These are phyloP conservation scores for Baryphthengus martii DNA, from an alignment of 2,113 vertebrate species.

Conservation along the genomic window DNA sequence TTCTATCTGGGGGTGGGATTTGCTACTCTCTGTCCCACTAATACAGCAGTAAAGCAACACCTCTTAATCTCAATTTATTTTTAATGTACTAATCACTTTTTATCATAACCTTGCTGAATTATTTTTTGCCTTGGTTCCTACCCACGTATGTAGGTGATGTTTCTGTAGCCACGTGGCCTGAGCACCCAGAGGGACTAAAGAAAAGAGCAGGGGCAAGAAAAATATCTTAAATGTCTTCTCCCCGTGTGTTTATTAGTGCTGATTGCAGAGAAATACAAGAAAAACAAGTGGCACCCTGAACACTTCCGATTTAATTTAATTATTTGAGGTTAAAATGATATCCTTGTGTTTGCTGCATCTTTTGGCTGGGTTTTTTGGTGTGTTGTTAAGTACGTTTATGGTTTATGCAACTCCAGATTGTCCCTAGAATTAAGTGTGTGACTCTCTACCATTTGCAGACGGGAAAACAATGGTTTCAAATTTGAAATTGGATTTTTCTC, in stretches of 20 bases:
- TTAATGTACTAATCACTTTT: background rate
- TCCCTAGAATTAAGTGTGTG: background rate
- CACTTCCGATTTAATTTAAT: background rate
- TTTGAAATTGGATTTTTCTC: background rate
- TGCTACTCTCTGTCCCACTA: background rate
- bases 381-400: background rate
- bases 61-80: background rate
- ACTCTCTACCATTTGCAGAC: background rate
- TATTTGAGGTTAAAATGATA: background rate
- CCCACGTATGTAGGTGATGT: rapidly evolving
- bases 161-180: background rate
- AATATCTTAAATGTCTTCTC: background rate
- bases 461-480: background rate
- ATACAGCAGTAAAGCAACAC: background rate
- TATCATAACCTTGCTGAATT: rapidly evolving
- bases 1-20: background rate
- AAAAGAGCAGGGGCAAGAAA: background rate
- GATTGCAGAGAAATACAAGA: background rate
- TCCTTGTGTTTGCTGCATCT: background rate
- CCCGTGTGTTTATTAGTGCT: background rate
- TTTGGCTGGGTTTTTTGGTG: background rate
- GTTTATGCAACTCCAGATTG: background rate
- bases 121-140: background rate
- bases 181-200: background rate
- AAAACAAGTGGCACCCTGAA: background rate